Evolutionary conservation across 2,888 invertebrate species (phyloP).

Genomic region (Lasioglossum malachurum): DNA sequence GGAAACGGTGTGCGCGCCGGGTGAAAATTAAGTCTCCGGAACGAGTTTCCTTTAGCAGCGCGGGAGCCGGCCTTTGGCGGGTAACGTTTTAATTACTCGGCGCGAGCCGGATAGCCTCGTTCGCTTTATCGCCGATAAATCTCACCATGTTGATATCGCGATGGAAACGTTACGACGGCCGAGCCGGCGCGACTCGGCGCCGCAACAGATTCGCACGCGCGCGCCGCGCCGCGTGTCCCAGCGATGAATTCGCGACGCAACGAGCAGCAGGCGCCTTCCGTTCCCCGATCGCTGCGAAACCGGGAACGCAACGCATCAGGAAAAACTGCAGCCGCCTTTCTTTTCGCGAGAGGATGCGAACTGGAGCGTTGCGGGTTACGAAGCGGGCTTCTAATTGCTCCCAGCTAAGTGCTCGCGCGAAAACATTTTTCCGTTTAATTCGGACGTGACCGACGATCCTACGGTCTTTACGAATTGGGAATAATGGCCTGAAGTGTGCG

Average conservation of each 20-base stretch:
- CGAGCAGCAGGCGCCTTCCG: neutral
- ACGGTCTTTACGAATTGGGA: neutral
- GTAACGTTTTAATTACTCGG: slow-evolving; percentile 58
- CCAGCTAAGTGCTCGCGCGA: slow-evolving; percentile 28
- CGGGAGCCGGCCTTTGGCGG: slow-evolving; percentile 28
- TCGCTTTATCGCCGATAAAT: slow-evolving; percentile 18
- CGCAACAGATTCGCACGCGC: neutral
- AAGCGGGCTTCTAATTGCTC: slow-evolving; percentile 46
- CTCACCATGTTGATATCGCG: neutral
- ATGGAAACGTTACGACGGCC: neutral
- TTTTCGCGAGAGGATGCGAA: slow-evolving; percentile 34
- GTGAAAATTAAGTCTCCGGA: slow-evolving; percentile 58
- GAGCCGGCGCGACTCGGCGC: neutral
- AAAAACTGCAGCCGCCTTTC: slow-evolving; percentile 15
- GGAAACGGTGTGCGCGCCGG: slow-evolving; percentile 48
- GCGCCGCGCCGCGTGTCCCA: neutral
- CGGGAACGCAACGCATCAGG: neutral
- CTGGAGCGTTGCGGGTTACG: slow-evolving; percentile 46
- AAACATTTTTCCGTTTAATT: slow-evolving; percentile 9
- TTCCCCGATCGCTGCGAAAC: neutral
- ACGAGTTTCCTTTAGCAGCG: slow-evolving; percentile 58
- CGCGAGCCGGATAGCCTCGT: slow-evolving; percentile 4
- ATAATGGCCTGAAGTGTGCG: neutral
- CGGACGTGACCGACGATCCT: neutral
- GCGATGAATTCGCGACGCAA: neutral